Evolutionary conservation across 23 tunicate genomes (phyloP), one percentile per base, ranked within the genome.

Genomic region (Diplosoma virens): DNA sequence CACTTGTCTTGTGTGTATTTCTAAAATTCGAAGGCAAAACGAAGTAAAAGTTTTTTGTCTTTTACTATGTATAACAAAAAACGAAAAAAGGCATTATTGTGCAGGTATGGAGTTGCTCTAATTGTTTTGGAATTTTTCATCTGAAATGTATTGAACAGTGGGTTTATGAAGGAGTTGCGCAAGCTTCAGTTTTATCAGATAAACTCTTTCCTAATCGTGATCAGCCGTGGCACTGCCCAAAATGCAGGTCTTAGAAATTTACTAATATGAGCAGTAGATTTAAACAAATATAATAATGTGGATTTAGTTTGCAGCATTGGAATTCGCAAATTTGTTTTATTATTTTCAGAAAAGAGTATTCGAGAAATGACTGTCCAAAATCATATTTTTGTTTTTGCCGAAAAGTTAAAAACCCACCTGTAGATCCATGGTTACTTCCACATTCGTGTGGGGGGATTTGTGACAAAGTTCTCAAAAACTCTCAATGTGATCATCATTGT

Each of bases 211-310:
- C 97, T 0, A 80, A 85, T 36, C 82, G 65, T 33, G 83, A 92
- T 7, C 79, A 20, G 34, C 92, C 87, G n/a, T 92, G 97, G 97
- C 75, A 80, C 56, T 92, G 97, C 52, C 97, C 97, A 21, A 92
- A 92, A 46, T 92, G 97, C 92, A 85, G 91, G 97, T 92, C 14
- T 37, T 5, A 45, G 23, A 4, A 61, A 27, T 61, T 55, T 25
- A 9, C 14, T 14, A 14, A 41, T 41, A 41, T 7, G 11, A 7
- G 9, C 50, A 7, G 50, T 41, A 14, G 14, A 41, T 14, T 41
- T 41, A 14, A 41, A n/a, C n/a, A n/a, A n/a, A n/a, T n/a, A n/a
- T n/a, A n/a, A n/a, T n/a, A n/a, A n/a, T n/a, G n/a, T n/a, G n/a
- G n/a, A n/a, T n/a, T n/a, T n/a, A n/a, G n/a, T n/a, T n/a, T n/a